Conservation (phyloP, 2,113 vertebrate species). For the Epinephelus fuscoguttatus region DNA sequence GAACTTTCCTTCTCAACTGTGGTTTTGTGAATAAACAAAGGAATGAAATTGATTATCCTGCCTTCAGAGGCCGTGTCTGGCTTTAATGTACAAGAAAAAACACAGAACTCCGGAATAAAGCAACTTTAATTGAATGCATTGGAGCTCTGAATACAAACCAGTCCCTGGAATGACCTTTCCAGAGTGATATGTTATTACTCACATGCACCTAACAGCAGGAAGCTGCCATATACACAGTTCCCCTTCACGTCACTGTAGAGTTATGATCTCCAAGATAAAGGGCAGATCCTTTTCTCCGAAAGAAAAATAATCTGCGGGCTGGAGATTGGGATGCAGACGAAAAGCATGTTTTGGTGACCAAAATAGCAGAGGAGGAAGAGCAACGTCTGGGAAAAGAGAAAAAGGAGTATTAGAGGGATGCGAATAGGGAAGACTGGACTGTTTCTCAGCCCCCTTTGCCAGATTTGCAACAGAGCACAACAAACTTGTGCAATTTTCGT, state of each 20-base stretch:
- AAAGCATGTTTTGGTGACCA: conserved; percentile 76
- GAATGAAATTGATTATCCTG: conserved; percentile 16
- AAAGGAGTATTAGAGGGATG: conserved; percentile 62
- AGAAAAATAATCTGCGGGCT: conserved; percentile 72
- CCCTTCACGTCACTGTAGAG: conserved; percentile 69
- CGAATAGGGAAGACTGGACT: conserved; percentile 60
- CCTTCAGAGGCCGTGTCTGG: conserved; percentile 36
- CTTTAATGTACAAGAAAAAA: conserved; percentile 58
- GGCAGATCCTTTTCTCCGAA: conserved; percentile 67
- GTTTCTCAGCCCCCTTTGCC: conserved; percentile 63
- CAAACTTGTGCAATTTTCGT: conserved; percentile 78
- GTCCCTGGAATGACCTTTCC: conserved; percentile 74
- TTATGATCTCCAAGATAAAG: conserved; percentile 77
- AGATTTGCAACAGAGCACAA: conserved; percentile 71
- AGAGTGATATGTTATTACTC: conserved; percentile 71
- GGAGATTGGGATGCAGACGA: conserved; percentile 69
- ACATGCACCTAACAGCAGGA: conserved; percentile 75
- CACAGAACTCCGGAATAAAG: conserved; percentile 50
- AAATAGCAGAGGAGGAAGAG: conserved; percentile 74
- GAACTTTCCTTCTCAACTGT: conserved; percentile 2
- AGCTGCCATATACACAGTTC: conserved; percentile 64
- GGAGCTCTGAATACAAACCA: conserved; percentile 55
- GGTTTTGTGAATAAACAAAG: conserved; percentile 29
- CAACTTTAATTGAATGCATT: conserved; percentile 42
- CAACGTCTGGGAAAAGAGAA: conserved; percentile 70